A percentile compares a stretch with the other conserved stretches of the same genome.
Conservation (phyloP, 2,888 invertebrate genomes). For the Brenthis ino region DNA sequence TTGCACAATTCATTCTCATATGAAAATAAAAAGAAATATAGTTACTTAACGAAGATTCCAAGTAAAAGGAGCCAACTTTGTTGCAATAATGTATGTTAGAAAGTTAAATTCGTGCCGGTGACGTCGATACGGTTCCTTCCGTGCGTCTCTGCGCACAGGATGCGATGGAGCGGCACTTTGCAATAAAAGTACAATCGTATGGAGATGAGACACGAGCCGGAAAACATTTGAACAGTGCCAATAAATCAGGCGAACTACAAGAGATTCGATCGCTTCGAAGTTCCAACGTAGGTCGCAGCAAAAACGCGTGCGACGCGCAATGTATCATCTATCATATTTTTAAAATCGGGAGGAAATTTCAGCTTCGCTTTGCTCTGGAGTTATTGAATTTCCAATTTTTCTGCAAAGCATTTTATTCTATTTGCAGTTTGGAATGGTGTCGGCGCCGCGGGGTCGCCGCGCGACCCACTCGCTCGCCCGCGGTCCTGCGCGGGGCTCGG, state of each 20-base stretch:
- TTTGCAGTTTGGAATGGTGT: conserved; percentile 45
- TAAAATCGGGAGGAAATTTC: conserved; percentile 51
- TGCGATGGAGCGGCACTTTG: conserved; percentile 2
- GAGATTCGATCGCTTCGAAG: conserved; percentile 21
- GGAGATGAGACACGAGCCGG: conserved; percentile 18
- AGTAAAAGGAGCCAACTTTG: background rate
- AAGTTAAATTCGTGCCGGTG: background rate
- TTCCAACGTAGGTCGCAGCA: conserved; percentile 21
- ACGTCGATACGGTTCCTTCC: background rate
- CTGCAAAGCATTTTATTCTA: conserved; percentile 50
- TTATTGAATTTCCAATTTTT: conserved; percentile 65
- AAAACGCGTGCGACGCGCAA: conserved; percentile 22
- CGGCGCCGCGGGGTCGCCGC: conserved; percentile 41
- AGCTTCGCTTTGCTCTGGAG: conserved; percentile 45
- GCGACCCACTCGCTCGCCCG: background rate
- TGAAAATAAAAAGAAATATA: too few relatives aligned
- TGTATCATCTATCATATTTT: conserved; percentile 50
- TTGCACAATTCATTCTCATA: too few relatives aligned
- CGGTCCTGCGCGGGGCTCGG: background rate
- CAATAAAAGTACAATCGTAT: conserved; percentile 8
- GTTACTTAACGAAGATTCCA: too few relatives aligned
- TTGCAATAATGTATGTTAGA: background rate
- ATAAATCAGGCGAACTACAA: conserved; percentile 42
- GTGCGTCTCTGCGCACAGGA: background rate
- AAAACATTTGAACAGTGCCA: conserved; percentile 15